These are phyloP conservation scores for Cisticola juncidis DNA, from an alignment of 2,113 vertebrate species.

Conservation along the genomic window DNA sequence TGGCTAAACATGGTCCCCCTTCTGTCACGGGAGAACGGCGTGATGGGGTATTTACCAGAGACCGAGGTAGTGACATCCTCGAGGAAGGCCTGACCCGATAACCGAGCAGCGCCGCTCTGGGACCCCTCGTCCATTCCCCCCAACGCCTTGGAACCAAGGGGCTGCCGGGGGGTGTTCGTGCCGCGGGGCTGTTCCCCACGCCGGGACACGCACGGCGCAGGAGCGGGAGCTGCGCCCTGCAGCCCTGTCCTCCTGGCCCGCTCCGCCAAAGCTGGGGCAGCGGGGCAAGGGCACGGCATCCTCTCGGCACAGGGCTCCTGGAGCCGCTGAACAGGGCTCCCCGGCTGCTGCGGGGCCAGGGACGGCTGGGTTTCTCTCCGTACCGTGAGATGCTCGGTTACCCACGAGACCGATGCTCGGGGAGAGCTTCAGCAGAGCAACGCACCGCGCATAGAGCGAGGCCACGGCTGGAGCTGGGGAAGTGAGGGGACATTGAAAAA, in stretches of 20 bases:
- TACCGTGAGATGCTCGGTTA: not conserved
- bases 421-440: not conserved
- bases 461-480: not conserved
- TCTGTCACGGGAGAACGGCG: not conserved
- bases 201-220: not conserved
- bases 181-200: not conserved
- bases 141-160: not conserved
- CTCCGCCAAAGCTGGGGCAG: not conserved
- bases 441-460: not conserved
- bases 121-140: not conserved
- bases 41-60: not conserved
- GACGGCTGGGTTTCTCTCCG: not conserved
- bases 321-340: fast-evolving
- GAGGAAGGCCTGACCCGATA: not conserved
- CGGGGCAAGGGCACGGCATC: not conserved
- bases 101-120: not conserved
- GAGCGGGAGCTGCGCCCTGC: not conserved
- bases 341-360: not conserved
- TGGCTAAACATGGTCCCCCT: not conserved
- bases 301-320: not conserved
- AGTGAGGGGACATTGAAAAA: not conserved
- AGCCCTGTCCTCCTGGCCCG: not conserved
- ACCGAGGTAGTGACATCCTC: not conserved
- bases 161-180: not conserved
- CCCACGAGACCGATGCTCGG: not conserved